Evolutionary conservation across 2,113 vertebrate genomes (phyloP), one percentile per base, ranked within the genome.

Genomic region (Malurus melanocephalus): DNA sequence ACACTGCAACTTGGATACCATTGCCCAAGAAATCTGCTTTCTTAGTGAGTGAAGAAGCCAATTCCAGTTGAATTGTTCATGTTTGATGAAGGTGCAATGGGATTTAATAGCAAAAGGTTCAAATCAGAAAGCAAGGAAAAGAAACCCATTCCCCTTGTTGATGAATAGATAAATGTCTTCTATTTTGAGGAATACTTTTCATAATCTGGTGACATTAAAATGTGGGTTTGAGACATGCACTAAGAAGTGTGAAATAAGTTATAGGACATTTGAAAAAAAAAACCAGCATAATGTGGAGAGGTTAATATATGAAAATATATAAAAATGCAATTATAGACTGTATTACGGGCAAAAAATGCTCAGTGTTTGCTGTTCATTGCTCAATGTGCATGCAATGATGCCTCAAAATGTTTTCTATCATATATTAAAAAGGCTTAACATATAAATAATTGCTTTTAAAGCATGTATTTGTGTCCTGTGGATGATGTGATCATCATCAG

Each of bases 341-440:
- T 11, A 49, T 21, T 55, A 40, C 42, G 59, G 12, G 9, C 0
- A 35, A 65, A 81, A 59, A 11, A 0, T 0, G 4, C 6, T 49
- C 23, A 7, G 1, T 33, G 11, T 56, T 76, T 73, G 13, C 3
- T 3, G 0, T 56, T 75, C 7, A 9, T 66, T 80, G 32, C 3
- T 66, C 57, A 76, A 7, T 38, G 1, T 48, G 9, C 13, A 35
- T 16, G 10, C 5, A 65, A 2, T 10, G 7, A 49, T 23, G 5
- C 1, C 30, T 74, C 38, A n/a, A 79, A 57, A 3, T 20, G 5
- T 19, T 77, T 77, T 85, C 20, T 40, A 56, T 20, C 11, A 11
- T 23, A 22, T 16, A 11, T 28, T 27, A 20, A 80, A 79, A 45
- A 20, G 3, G 0, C 33, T 85, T 65, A 45, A 48, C 33, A 3